Evolutionary conservation across 2,888 invertebrate genomes (phyloP), one percentile per base, ranked within the genome.

Genomic region (Laothoe populi): DNA sequence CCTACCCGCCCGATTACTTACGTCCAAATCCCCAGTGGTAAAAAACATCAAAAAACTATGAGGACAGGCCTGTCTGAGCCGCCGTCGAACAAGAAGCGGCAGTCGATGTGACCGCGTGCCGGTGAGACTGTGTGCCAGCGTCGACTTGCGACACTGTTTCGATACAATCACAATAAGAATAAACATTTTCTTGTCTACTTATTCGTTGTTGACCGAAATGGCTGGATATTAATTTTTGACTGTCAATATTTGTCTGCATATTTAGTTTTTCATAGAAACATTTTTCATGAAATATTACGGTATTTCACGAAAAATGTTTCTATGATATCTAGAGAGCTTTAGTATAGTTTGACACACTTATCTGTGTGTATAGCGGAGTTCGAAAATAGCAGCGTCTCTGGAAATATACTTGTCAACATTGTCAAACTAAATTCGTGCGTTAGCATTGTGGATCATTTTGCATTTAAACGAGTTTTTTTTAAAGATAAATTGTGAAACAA

Each of bases 1-100:
- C 16, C 21, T 81, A 78, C 63, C 70, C 81, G 61, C 82, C 86
- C 0, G 87, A 88, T 61, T 90, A 88, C 78, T 73, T 86, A 64
- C 90, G 89, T 8, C 87, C 90, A 53, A 88, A 90, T 79, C 88
- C 87, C 7, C 90, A 90, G 83, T 90, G 91, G 90, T 90, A 86
- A 79, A 61, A 31, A 21, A 16, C 19, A 11, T 11, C 2, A 11
- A 31, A 10, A 8, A 31, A 5, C 8, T 5, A 31, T 10, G 31
- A 11, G 31, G 4, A n/a, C n/a, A n/a, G n/a, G 48, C n/a, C 19
- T 4, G 31, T 26, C 2, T 49, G 8, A 19, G 16, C 24, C 16
- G n/a, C n/a, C n/a, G n/a, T n/a, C n/a, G 16, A 19, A 53, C 31
- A 19, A 31, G 19, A 19, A 19, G 31, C 49, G 11, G 24, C 24